A percentile compares a stretch with the other conserved stretches of the same genome.
Evolutionary conservation across 2,888 invertebrate species (phyloP).

Genomic region (Halocaridina rubra): DNA sequence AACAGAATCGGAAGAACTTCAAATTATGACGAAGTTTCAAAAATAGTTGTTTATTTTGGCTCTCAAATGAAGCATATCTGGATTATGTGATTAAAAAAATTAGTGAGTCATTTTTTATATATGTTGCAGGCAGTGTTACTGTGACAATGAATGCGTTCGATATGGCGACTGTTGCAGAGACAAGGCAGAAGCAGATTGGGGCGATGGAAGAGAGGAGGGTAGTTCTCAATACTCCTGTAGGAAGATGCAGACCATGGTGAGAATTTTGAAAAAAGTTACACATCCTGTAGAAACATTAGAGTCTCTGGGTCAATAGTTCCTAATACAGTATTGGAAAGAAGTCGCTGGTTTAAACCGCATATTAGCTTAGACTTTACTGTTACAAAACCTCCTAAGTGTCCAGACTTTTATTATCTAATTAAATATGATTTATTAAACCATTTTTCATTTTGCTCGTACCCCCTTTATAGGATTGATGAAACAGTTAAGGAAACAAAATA

Average conservation of each 20-base stretch:
- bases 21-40: neutral
- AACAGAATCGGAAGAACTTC: neutral
- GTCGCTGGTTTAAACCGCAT: neutral
- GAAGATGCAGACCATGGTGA: neutral
- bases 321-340: neutral
- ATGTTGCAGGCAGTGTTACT: slow-evolving; percentile 33
- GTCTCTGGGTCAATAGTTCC: neutral
- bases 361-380: too few species aligned
- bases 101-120: neutral
- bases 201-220: slow-evolving; percentile 40
- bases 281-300: neutral
- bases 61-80: neutral
- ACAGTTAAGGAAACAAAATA: too few species aligned
- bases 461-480: too few species aligned
- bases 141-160: slow-evolving; percentile 28
- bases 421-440: too few species aligned
- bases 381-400: too few species aligned
- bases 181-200: slow-evolving; percentile 43
- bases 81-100: neutral
- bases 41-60: too few species aligned
- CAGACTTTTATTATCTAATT: too few species aligned
- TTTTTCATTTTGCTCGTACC: too few species aligned
- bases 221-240: slow-evolving; percentile 22
- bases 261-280: too few species aligned
- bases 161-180: slow-evolving; percentile 51